Base-by-base conservation (phyloP, 2,797 vertebrate species). In the Myiotriccus ornatus region DNA sequence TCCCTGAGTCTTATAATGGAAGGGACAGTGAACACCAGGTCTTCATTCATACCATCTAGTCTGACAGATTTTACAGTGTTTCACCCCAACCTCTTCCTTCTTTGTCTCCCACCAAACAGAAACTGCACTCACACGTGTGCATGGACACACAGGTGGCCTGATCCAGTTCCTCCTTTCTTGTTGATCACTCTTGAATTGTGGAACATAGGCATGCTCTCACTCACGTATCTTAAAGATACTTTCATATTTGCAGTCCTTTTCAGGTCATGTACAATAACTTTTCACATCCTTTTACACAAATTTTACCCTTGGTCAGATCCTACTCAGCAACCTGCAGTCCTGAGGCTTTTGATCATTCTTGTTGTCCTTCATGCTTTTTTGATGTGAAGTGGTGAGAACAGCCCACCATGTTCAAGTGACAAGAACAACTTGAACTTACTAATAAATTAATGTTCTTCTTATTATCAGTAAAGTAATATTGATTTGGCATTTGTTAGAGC, bases 31-130 rank as follows among this genome's bases (percentile, higher is more conserved):
- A 84, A 70, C 44, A 60, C 7, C 24, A 64, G 7, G 47, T 14
- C 34, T 52, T 73, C 56, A 62, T 25, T 73, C 17, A 50, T n/a
- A 57, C 44, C 4, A 3, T 9, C 0, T 0, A 30, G 16, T 57
- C n/a, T 37, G 21, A 82, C 1, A 56, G 32, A 53, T 62, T 93
- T 70, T 52, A 21, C 27, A 37, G 16, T 19, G 22, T 43, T 60
- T 35, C 10, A 5, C 9, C 49, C 13, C 53, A 35, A 65, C 5
- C 14, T 59, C 13, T 69, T 88, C n/a, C 11, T 59, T 81, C 20
- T 2, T 1, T 18, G 24, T 49, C 27, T 81, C 25, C 35, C 32
- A 67, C 6, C 35, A 64, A 87, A 78, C 6, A 56, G 37, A 68
- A 89, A 59, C 20, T 32, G 52, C 17, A 16, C 20, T 84, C 30